Evolutionary conservation across 2,888 invertebrate genomes (phyloP).

Genomic region (Salticus scenicus): DNA sequence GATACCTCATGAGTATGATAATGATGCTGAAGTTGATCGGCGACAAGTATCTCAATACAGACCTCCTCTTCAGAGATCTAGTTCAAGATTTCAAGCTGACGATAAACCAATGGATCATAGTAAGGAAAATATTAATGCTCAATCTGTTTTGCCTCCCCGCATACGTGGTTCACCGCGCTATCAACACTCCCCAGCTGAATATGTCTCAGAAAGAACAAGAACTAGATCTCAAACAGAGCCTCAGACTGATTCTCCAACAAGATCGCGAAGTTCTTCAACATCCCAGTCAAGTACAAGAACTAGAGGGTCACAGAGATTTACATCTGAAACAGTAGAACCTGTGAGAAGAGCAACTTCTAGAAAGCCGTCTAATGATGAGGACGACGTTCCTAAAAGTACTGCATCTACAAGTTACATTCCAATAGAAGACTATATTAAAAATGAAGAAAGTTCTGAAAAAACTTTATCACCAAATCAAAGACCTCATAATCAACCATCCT

Average conservation of each 20-base stretch:
- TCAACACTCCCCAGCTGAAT: background rate
- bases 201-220: background rate
- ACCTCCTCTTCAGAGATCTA: conserved; percentile 43
- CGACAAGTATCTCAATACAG: conserved; percentile 30
- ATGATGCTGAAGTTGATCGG: conserved; percentile 15
- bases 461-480: background rate
- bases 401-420: background rate
- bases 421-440: background rate
- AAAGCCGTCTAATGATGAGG: conserved; percentile 23
- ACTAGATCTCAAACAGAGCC: conserved; percentile 14
- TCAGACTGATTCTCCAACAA: background rate
- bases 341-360: conserved; percentile 21
- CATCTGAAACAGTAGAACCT: background rate
- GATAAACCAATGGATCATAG: background rate
- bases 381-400: background rate
- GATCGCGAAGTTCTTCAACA: conserved; percentile 15
- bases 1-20: conserved; percentile 14
- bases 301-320: background rate
- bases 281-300: background rate
- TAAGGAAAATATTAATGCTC: background rate
- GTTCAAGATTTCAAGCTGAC: too few relatives aligned
- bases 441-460: background rate
- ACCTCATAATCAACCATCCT: background rate
- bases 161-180: conserved; percentile 10
- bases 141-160: background rate